A percentile compares a stretch with the other conserved stretches of the same genome.
phyloP scores from a whole-genome alignment of 2,113 vertebrate genomes.

The Puntigrus tetrazona region DNA sequence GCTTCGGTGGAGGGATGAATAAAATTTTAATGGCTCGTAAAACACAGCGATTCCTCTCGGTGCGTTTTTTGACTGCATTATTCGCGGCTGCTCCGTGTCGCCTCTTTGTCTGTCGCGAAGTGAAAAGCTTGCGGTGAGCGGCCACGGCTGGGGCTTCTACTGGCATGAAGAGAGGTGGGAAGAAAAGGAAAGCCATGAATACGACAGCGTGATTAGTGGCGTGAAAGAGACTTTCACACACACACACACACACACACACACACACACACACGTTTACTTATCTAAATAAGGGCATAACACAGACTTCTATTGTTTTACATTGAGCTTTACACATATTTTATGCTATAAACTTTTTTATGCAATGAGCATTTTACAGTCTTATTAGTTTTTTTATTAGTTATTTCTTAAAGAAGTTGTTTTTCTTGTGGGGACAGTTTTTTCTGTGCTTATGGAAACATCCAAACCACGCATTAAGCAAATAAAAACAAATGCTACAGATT shows the following conservation, averaged over 20 bases:
- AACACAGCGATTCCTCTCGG: constrained; percentile 92
- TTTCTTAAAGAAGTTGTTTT: background rate
- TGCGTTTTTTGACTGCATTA: constrained; percentile 74
- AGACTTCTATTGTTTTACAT: background rate
- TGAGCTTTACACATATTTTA: background rate
- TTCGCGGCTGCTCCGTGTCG: constrained; percentile 67
- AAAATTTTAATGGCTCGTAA: constrained; percentile 99
- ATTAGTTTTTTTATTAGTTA: background rate
- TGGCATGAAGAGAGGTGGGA: constrained; percentile 42
- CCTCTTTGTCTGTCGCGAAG: constrained; percentile 55
- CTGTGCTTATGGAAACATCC: background rate
- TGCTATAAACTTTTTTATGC: background rate
- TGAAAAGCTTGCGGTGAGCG: constrained; percentile 49
- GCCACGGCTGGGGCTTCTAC: constrained; percentile 48
- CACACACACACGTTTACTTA: constrained; percentile 12
- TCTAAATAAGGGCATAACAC: constrained; percentile 22
- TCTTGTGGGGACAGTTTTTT: background rate
- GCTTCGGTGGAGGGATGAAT: constrained; percentile 95
- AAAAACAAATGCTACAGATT: background rate
- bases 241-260: constrained; percentile 28
- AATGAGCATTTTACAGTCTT: background rate
- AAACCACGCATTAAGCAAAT: background rate
- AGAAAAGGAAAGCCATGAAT: constrained; percentile 53
- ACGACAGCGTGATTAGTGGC: constrained; percentile 33
- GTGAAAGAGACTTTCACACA: constrained; percentile 21